Percentiles rank a stretch among this genome's conserved stretches.
phyloP scores from a whole-genome alignment of 2,113 vertebrate species.

The Dolichotis patagonum region DNA sequence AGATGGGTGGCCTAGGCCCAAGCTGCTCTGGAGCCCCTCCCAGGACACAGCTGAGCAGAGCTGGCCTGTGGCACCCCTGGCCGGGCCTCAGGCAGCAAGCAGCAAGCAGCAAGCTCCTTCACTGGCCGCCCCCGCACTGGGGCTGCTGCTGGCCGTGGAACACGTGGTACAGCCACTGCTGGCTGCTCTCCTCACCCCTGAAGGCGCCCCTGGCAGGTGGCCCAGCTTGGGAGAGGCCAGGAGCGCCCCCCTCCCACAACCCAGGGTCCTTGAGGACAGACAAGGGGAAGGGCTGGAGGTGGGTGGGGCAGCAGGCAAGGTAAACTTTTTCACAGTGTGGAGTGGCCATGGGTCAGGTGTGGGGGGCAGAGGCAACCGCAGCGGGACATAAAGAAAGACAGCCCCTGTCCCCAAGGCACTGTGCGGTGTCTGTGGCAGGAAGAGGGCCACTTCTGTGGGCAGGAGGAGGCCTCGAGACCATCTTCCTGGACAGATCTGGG shows the following conservation, averaged over 20 bases:
- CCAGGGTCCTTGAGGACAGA: conserved; percentile 62
- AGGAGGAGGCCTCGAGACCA: conserved; percentile 73
- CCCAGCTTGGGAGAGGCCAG: conserved; percentile 74
- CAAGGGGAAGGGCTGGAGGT: not conserved
- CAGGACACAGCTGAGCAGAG: not conserved
- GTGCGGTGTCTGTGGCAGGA: not conserved
- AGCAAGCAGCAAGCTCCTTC: conserved; percentile 47
- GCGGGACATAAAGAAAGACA: not conserved
- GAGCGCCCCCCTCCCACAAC: not conserved
- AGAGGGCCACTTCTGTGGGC: conserved; percentile 42
- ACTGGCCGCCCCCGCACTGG: conserved; percentile 76
- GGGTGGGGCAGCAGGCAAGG: not conserved
- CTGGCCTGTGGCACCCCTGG: not conserved
- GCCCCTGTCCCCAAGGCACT: not conserved
- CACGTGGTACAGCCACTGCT: conserved; percentile 77
- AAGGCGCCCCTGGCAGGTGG: conserved; percentile 81
- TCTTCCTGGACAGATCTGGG: conserved; percentile 20
- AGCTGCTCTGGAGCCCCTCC: not conserved
- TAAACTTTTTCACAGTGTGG: not conserved
- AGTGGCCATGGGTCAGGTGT: not conserved
- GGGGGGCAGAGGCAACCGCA: no score
- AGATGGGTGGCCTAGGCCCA: not conserved
- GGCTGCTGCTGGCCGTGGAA: conserved; percentile 75
- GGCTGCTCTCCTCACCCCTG: conserved; percentile 69
- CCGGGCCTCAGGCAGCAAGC: conserved; percentile 38